phyloP scores from a whole-genome alignment of 2,888 invertebrate species.

The Andrena marginata region DNA sequence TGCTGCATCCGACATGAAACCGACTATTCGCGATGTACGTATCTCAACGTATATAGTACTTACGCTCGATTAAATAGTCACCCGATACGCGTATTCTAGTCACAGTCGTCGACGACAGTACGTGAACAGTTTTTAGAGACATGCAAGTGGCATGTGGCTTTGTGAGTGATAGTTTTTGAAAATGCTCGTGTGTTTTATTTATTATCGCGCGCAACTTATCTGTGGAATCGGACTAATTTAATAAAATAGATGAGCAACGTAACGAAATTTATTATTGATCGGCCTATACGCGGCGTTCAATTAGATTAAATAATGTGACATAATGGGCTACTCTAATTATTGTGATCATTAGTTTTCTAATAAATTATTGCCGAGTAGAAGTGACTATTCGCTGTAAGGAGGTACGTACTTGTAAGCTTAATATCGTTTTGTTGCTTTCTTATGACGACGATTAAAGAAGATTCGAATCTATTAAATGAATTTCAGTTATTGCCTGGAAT shows the following conservation, averaged over 20 bases:
- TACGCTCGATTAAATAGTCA: conserved; percentile 13
- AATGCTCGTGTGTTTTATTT: too few relatives aligned
- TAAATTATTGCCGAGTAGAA: background rate
- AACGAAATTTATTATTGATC: conserved; percentile 36
- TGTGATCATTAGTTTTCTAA: background rate
- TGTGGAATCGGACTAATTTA: background rate
- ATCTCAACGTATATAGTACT: background rate
- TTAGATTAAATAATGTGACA: conserved; percentile 24
- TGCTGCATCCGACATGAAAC: background rate
- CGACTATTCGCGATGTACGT: background rate
- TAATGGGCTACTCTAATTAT: background rate
- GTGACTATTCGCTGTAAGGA: background rate
- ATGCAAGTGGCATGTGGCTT: too few relatives aligned
- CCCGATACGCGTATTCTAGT: background rate
- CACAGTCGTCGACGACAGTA: conserved; percentile 5
- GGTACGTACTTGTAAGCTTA: background rate
- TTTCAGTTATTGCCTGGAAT: background rate
- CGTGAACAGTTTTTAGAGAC: background rate
- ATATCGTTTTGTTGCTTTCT: background rate
- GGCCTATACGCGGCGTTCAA: background rate
- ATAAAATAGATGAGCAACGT: background rate
- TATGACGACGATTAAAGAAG: too few relatives aligned
- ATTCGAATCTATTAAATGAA: too few relatives aligned
- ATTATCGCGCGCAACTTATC: background rate
- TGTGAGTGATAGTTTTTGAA: too few relatives aligned